Evolutionary conservation across 2,113 vertebrate species (phyloP), one percentile per base, ranked within the genome.

Genomic region (Chaetodon auriga): DNA sequence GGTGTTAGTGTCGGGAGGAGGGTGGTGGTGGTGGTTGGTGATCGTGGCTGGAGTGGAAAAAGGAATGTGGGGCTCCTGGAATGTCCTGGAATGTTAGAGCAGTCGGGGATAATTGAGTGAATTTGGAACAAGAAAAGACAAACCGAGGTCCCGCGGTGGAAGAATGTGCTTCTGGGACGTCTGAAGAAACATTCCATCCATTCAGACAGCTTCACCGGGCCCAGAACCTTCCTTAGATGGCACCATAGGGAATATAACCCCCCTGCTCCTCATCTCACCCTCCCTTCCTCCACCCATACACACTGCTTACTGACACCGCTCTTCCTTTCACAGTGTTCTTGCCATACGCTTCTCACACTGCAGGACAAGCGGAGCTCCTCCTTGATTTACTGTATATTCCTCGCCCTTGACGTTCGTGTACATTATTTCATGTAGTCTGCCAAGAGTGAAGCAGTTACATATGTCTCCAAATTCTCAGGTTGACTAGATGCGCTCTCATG

Each of bases 91-190:
- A 95, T 95, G 94, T 95, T 92, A 83, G 90, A 94, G 84, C 92
- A 92, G 93, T 96, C 89, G 78, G 91, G 92, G 91, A 94, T 95
- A 96, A 96, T 95, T 96, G 94, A 95, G 95, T 94, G 95, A 92
- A 95, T 94, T 91, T 96, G 95, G 95, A 95, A 95, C 90, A 93
- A 95, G 95, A 95, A 96, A 94, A 95, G 94, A 95, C 95, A 92
- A 95, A 95, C 91, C 57, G 89, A 90, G 89, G 91, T 95, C 95
- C 92, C 43, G 90, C 80, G 62, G 93, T 93, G 92, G 93, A 94
- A 94, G 94, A 95, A 95, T 95, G 94, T 92, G 86, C 93, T 89
- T 92, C 80, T 92, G 91, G 89, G 94, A 94, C 79, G 91, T 94
- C 94, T 94, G 92, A 90, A 94, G 94, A 95, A 93, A 93, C 93